phyloP scores from a whole-genome alignment of 1,140 invertebrate genomes.

The Batillaria attramentaria region DNA sequence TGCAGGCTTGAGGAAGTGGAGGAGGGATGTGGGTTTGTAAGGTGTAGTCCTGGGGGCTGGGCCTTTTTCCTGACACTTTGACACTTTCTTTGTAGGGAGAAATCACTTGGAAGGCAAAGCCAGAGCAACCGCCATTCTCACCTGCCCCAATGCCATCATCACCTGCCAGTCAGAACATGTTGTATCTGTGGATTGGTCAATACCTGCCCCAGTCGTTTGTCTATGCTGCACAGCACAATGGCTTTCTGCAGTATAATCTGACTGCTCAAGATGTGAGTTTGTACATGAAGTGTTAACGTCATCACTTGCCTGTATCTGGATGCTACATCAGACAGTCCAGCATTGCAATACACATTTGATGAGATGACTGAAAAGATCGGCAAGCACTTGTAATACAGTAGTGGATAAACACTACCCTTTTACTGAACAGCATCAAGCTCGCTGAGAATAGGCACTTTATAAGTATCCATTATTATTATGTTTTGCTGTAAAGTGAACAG shows the following conservation, averaged over 20 bases:
- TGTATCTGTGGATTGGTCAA: constrained; percentile 56
- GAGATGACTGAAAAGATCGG: neutral
- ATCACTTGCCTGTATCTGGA: neutral
- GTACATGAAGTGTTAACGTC: neutral
- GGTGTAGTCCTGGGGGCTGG: too few relatives aligned
- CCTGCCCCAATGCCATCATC: constrained; percentile 40
- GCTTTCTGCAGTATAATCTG: constrained; percentile 46
- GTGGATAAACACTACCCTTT: neutral
- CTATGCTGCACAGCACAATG: constrained; percentile 42
- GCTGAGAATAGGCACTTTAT: too few relatives aligned
- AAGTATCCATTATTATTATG: too few relatives aligned
- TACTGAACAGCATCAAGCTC: neutral
- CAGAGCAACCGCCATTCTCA: constrained; percentile 45
- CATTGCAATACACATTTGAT: neutral
- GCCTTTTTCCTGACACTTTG: neutral
- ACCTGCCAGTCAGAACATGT: constrained; percentile 40
- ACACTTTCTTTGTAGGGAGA: constrained; percentile 43
- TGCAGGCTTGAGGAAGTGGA: neutral
- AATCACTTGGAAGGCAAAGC: constrained; percentile 46
- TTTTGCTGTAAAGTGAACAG: too few relatives aligned
- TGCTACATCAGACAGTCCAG: neutral
- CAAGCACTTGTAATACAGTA: neutral
- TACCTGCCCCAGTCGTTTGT: constrained; percentile 48
- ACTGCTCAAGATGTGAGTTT: constrained; percentile 52
- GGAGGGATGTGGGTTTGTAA: too few relatives aligned